phyloP scores from a whole-genome alignment of 1,140 invertebrate genomes.

The Drosophila leontia region DNA sequence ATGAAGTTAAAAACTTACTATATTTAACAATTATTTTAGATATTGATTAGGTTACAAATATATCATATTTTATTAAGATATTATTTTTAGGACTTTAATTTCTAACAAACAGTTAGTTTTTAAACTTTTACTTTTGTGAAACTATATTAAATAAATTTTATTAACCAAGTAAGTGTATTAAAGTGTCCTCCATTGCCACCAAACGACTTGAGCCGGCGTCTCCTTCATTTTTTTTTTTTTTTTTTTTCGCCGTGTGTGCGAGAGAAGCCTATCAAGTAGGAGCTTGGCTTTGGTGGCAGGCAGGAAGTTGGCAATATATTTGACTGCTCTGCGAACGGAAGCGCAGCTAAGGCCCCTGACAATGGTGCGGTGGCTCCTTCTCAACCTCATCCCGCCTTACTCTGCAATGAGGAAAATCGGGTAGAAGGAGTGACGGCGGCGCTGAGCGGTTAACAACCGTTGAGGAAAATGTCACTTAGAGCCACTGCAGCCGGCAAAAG shows the following conservation, averaged over 20 bases:
- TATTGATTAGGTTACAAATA: too few relatives aligned
- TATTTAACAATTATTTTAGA: neutral
- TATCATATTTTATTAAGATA: too few relatives aligned
- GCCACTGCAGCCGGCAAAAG: conserved; percentile 39
- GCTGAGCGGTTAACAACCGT: conserved; percentile 52
- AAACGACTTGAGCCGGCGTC: neutral
- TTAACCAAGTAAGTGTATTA: conserved; percentile 1
- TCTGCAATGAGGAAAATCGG: conserved; percentile 30
- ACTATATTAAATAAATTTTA: neutral
- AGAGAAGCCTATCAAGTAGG: conserved; percentile 60
- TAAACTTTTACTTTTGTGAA: too few relatives aligned
- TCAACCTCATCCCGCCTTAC: neutral
- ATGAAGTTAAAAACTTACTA: neutral
- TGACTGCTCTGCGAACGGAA: conserved; percentile 79
- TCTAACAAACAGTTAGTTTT: too few relatives aligned
- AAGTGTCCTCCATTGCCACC: neutral
- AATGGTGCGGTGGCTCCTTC: conserved; percentile 42
- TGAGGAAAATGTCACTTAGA: conserved; percentile 64
- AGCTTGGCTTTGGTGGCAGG: conserved; percentile 40
- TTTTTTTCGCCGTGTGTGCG: conserved; percentile 21
- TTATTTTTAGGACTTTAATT: too few relatives aligned
- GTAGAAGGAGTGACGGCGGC: conserved; percentile 13
- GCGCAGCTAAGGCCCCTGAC: conserved; percentile 68
- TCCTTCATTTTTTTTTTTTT: conserved; percentile 21
- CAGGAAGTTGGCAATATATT: conserved; percentile 83